Base-by-base conservation (phyloP, 1,140 invertebrate genomes). In the Chironomus striatipennis region DNA sequence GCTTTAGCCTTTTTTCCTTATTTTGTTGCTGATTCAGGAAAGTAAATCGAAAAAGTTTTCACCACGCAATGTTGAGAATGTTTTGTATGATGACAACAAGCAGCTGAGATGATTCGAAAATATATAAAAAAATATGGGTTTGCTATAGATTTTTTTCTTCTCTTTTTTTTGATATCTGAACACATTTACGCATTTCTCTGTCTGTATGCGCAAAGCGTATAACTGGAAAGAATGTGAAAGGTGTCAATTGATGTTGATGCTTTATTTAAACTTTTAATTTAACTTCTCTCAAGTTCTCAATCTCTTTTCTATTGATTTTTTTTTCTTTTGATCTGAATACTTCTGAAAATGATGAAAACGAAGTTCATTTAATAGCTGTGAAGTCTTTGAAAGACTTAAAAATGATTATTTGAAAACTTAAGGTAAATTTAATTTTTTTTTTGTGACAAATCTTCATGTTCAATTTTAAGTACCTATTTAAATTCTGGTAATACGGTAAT, bases 41-140 rank as follows among this genome's bases (percentile, higher is more conserved):
- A 70, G 18, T 20, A 70, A 70, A 70, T 70, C 65, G 65, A 70
- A 70, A 70, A 70, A 70, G 15, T 70, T 70, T 70, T 20, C 65
- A 20, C 17, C n/a, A 5, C 64, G n/a, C 64, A 4, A 10, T 67
- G 12, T 18, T 67, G 10, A n/a, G n/a, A 9, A n/a, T 70, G 15
- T 20, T 70, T 10, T 57, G n/a, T 5, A 57, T 57, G 47, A 34
- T 57, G 65, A 17, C 65, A 70, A 70, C 65, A 70, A 21, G 65
- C 12, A 57, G n/a, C 47, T 57, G 47, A 57, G 47, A 57, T 57
- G 12, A 57, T n/a, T 57, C 47, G 12, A 57, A 57, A n/a, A 57
- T 57, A 57, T 57, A 15, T 57, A 15, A 57, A 57, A n/a, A n/a
- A 57, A 57, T 5, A n/a, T 34, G 24, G 24, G 24, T 34, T 34